Conservation (phyloP, 1,140 invertebrate species). For the Holotrichia oblita region DNA sequence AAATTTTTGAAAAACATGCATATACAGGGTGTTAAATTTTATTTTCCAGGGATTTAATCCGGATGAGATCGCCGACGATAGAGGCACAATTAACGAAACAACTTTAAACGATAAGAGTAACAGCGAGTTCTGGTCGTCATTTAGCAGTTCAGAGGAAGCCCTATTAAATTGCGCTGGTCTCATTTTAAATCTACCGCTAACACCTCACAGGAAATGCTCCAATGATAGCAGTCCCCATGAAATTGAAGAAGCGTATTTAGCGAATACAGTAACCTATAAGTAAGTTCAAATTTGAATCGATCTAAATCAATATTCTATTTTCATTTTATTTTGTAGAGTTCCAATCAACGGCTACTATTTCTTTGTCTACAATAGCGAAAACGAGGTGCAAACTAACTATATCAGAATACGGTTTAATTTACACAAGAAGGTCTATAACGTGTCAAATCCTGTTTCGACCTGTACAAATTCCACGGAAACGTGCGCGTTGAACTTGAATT, state of each 20-base stretch:
- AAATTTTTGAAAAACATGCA: no score
- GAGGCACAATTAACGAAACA: constrained; percentile 69
- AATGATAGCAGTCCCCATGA: constrained; percentile 59
- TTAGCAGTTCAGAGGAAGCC: constrained; percentile 79
- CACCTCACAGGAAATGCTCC: constrained; percentile 68
- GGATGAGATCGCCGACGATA: constrained; percentile 72
- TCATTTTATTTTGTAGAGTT: constrained; percentile 64
- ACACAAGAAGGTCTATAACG: constrained; percentile 75
- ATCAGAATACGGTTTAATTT: constrained; percentile 73
- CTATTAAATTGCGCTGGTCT: constrained; percentile 77
- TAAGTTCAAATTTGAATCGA: constrained; percentile 51
- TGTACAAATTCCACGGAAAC: constrained; percentile 70
- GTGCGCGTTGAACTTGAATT: constrained; percentile 73
- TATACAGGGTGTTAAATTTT: constrained; percentile 6
- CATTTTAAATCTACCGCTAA: constrained; percentile 75
- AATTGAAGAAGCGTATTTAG: constrained; percentile 63
- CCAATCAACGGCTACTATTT: constrained; percentile 81
- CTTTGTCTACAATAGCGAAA: constrained; percentile 84
- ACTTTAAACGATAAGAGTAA: constrained; percentile 72
- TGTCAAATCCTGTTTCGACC: constrained; percentile 66
- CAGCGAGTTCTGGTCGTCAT: constrained; percentile 83
- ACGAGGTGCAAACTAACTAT: constrained; percentile 77
- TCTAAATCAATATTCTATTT: constrained; percentile 42
- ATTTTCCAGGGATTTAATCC: constrained; percentile 65
- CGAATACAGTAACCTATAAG: constrained; percentile 73